Base-by-base conservation (phyloP, 2,888 invertebrate genomes). In the Andrena dorsata region DNA sequence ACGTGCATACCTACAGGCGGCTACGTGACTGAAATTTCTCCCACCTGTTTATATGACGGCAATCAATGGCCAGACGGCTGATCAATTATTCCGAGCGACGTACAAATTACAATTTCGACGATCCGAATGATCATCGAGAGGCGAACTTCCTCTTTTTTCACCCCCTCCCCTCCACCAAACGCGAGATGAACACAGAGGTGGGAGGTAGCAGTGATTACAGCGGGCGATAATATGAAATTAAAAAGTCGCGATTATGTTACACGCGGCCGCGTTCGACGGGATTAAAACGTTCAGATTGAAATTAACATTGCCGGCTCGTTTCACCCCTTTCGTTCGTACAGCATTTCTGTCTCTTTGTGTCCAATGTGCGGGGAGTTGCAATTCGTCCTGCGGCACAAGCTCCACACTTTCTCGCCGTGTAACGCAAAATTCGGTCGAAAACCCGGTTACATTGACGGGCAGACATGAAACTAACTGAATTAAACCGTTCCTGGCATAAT, bases 21-120 rank as follows among this genome's bases (percentile, higher is more conserved):
- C 61, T 87, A 87, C 85, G 86, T 87, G 87, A 83, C 75, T 83
- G 80, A 87, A 85, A 87, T 87, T 81, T 73, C 77, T 63, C 72
- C 72, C 75, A 47, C 23, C 71, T 74, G 76, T 84, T 86, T 84
- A 75, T 73, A 68, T 58, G 41, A 72, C 61, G 82, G 74, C 82
- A 86, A 86, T 86, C 86, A 86, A 82, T 87, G 84, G 82, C 41
- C 72, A 76, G 68, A 26, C 66, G 68, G 60, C 72, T 76, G 82
- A 86, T 87, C 82, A 87, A 76, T 84, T 86, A 82, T 75, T 79
- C 66, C 58, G 68, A 58, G 51, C 76, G 30, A 66, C 75, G 74
- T 58, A 73, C 75, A 61, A 82, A 86, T 86, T 87, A 75, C 72
- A 69, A 65, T 66, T 70, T 69, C 51, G 60, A 30, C 60, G 69